phyloP scores from a whole-genome alignment of 1,140 invertebrate species.

The Penaeus indicus region DNA sequence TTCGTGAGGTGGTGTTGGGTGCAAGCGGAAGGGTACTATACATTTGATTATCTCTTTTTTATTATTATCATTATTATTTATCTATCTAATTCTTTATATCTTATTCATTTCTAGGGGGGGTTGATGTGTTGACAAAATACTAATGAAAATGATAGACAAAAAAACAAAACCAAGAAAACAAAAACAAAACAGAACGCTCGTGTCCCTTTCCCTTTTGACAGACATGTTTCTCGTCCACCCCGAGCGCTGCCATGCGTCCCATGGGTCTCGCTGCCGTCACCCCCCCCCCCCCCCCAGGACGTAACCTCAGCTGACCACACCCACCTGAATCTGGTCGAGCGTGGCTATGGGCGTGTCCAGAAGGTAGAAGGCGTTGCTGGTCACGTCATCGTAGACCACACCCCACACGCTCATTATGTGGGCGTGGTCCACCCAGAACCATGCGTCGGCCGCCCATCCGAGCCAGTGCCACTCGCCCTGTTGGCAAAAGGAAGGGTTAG shows the following conservation, averaged over 20 bases:
- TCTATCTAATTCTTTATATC: neutral
- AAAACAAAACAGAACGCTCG: no score
- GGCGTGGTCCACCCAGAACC: conserved; percentile 61
- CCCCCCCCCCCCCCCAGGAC: no score
- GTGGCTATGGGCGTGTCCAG: conserved; percentile 64
- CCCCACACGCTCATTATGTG: conserved; percentile 64
- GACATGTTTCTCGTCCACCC: no score
- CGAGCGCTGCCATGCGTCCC: no score
- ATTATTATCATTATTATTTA: no score
- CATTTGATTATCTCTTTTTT: no score
- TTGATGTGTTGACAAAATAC: no score
- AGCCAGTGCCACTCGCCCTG: conserved; percentile 57
- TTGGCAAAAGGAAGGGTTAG: neutral
- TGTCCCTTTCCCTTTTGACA: no score
- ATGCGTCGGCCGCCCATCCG: conserved; percentile 48
- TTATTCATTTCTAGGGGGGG: neutral
- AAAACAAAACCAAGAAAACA: no score
- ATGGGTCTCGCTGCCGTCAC: neutral
- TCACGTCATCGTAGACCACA: conserved; percentile 60
- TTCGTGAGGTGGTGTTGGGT: neutral
- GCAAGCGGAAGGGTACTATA: no score
- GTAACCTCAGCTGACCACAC: neutral
- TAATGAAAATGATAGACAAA: no score
- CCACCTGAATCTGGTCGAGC: conserved; percentile 61
- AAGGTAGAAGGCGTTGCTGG: conserved; percentile 60